These are phyloP conservation scores for Cephus runcator DNA, from an alignment of 2,888 invertebrate species.

Conservation along the genomic window DNA sequence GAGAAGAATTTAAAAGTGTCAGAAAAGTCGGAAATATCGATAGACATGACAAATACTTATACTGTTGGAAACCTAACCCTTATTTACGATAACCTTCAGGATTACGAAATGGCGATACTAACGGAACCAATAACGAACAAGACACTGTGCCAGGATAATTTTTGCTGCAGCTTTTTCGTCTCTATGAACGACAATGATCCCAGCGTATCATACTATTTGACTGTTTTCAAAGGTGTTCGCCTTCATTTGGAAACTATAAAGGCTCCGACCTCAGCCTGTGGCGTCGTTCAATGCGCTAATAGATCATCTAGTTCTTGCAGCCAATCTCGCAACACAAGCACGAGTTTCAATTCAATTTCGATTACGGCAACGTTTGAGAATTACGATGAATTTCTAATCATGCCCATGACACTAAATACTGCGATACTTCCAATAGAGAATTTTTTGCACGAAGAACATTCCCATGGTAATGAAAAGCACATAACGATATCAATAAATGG, in stretches of 20 bases:
- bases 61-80: neutral
- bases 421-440: slow-evolving; percentile 34
- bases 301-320: slow-evolving; percentile 48
- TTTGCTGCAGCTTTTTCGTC: slow-evolving; percentile 48
- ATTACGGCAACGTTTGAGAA: slow-evolving; percentile 37
- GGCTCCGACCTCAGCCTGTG: slow-evolving; percentile 50
- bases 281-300: slow-evolving; percentile 52
- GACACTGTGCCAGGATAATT: slow-evolving; percentile 33
- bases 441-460: slow-evolving; percentile 24
- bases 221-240: slow-evolving; percentile 51
- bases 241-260: slow-evolving; percentile 25
- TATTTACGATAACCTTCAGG: neutral
- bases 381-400: slow-evolving; percentile 29
- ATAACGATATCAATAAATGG: slow-evolving; percentile 28
- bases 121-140: neutral
- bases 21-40: neutral
- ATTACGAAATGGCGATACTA: neutral
- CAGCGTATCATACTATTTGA: slow-evolving; percentile 47
- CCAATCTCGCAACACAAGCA: slow-evolving; percentile 22
- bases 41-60: neutral
- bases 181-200: slow-evolving; percentile 24
- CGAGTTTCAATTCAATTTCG: slow-evolving; percentile 31
- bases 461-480: neutral
- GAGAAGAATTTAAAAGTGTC: neutral
- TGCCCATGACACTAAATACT: slow-evolving; percentile 33